A percentile compares a stretch with the other conserved stretches of the same genome.
Evolutionary conservation across 2,113 vertebrate genomes (phyloP).

Genomic region (Tenrec ecaudatus): DNA sequence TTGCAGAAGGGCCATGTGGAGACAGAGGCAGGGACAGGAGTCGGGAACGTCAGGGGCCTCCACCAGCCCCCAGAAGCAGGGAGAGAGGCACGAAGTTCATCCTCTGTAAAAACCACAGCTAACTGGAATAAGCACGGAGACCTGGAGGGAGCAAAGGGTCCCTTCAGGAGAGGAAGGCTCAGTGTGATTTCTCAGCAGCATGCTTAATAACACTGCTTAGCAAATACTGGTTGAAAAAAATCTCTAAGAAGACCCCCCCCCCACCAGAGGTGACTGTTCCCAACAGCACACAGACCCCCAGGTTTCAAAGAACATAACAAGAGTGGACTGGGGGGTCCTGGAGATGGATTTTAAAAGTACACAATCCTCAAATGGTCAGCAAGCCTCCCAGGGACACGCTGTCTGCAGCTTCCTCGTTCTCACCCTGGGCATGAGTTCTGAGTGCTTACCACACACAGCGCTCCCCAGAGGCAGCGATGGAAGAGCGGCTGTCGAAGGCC

Average conservation of each 20-base stretch:
- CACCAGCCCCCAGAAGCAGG: background rate
- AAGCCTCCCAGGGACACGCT: background rate
- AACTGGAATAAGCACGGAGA: background rate
- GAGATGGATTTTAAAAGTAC: constrained; percentile 24
- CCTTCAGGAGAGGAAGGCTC: background rate
- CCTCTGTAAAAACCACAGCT: background rate
- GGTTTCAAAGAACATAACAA: background rate
- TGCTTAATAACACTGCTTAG: background rate
- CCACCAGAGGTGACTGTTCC: background rate
- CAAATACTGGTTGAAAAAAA: constrained; percentile 47
- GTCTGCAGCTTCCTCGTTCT: background rate
- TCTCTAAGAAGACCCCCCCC: background rate
- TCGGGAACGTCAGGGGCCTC: background rate
- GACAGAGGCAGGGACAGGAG: background rate
- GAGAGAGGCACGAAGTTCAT: background rate
- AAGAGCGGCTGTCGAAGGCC: background rate
- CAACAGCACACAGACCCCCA: background rate
- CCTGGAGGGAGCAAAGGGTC: background rate
- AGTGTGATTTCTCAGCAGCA: background rate
- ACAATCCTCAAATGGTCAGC: constrained; percentile 58
- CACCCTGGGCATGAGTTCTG: background rate
- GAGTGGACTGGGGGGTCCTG: background rate
- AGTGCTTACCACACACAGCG: background rate
- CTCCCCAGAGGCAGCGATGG: background rate
- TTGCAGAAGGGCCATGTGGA: background rate